Evolutionary conservation across 2,797 vertebrate species (phyloP).

Genomic region (Microchirus variegatus): DNA sequence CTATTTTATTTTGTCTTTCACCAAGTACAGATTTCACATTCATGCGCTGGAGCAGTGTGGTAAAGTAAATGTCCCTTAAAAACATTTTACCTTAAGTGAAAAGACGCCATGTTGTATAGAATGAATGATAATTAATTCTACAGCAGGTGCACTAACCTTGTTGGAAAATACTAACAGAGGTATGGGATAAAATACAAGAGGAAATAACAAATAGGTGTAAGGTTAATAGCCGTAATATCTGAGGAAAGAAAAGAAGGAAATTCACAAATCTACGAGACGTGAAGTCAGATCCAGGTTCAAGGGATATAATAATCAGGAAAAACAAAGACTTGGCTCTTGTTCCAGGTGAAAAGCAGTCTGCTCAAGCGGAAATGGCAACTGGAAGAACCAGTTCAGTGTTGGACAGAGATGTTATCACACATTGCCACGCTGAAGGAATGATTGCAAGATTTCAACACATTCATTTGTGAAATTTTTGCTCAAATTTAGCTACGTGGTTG

Average conservation of each 20-base stretch:
- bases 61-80: too few species aligned
- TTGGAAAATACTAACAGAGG: too few species aligned
- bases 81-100: too few species aligned
- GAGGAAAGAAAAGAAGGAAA: neutral
- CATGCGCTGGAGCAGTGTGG: too few species aligned
- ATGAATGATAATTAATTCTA: too few species aligned
- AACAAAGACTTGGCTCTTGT: constrained; percentile 4
- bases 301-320: neutral
- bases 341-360: constrained; percentile 10
- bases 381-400: constrained; percentile 58
- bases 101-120: too few species aligned
- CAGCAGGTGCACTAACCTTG: too few species aligned
- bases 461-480: neutral
- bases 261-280: neutral
- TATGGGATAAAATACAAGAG: neutral
- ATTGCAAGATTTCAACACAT: neutral
- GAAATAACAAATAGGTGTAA: neutral
- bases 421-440: neutral
- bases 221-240: neutral
- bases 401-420: neutral
- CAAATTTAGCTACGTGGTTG: neutral
- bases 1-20: neutral
- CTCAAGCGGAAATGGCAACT: constrained; percentile 34
- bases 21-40: too few species aligned
- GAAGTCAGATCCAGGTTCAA: neutral